Base-by-base conservation (phyloP, 2,888 invertebrate species). In the Cistogaster globosa region DNA sequence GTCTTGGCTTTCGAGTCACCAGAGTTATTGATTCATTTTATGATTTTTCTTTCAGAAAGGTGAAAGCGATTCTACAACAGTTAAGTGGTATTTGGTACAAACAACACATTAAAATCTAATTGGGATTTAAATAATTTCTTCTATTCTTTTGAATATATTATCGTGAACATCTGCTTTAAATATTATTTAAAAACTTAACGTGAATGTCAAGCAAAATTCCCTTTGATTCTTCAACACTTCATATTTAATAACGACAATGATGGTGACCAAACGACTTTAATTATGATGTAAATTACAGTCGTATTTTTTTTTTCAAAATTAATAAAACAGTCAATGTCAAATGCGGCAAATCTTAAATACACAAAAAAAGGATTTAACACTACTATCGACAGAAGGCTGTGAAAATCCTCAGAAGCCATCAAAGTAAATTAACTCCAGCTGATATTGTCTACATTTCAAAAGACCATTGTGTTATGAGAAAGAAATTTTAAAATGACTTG, bases 211-310 rank as follows among this genome's bases (percentile, higher is more conserved):
- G 53, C 18, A n/a, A 20, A 26, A 45, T 18, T 51, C 9, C 51
- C 16, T 67, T 36, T 55, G 48, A 18, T 53, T 53, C 67, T 71
- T 53, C 45, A 55, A 53, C 22, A 16, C 53, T 22, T 51, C 60
- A 71, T 51, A 51, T 68, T 74, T 77, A 80, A 72, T 69, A 74
- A 68, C 63, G 81, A 77, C 74, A 78, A 65, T 78, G 53, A 75
- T 78, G 84, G 45, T 81, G 81, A 74, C 63, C 74, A 69, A 81
- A 81, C 78, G 69, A 69, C 78, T 78, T 78, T 78, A 85, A 85
- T 81, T 81, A 80, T 80, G 68, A 77, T 72, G 67, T 42, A 80
- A 80, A 80, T 84, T 75, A 71, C 60, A 60, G 58, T 42, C 57
- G 63, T 58, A 57, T 81, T 84, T 84, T 81, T 84, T 84, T 77